Conservation (phyloP, 2,797 vertebrate species). For the Lates japonicus region DNA sequence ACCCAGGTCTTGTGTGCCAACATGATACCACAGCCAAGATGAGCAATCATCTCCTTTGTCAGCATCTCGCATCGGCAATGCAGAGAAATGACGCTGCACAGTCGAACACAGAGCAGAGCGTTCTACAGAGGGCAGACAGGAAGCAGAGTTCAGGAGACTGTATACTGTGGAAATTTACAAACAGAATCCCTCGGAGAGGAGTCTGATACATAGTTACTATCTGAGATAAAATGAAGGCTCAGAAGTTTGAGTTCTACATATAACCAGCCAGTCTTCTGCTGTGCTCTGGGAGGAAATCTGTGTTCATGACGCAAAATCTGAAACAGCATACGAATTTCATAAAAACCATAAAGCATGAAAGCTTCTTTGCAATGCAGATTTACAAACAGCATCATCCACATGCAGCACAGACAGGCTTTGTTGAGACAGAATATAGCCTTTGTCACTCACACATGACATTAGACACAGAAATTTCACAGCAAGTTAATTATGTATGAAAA, state of each 20-base stretch:
- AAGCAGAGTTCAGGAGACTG: constrained; percentile 30
- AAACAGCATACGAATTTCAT: constrained; percentile 43
- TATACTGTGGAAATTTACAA: constrained; percentile 27
- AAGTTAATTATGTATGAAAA: constrained; percentile 64
- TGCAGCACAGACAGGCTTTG: constrained; percentile 50
- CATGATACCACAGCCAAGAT: constrained; percentile 16
- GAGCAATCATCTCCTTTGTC: constrained; percentile 61
- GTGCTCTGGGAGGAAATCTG: constrained; percentile 9
- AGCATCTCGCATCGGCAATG: constrained; percentile 67
- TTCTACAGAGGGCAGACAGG: constrained; percentile 33
- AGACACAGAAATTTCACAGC: constrained; percentile 42
- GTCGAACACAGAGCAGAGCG: constrained; percentile 23
- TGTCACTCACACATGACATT: constrained; percentile 55
- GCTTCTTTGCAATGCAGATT: constrained; percentile 60
- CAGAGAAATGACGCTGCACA: constrained; percentile 65
- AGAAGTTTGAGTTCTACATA: background rate
- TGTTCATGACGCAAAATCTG: background rate
- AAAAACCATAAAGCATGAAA: constrained; percentile 30
- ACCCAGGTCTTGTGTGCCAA: constrained; percentile 14
- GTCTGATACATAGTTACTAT: background rate
- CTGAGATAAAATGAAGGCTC: constrained; percentile 3
- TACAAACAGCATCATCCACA: background rate
- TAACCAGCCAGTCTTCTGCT: constrained; percentile 10
- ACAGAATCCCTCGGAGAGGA: constrained; percentile 13
- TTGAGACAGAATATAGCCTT: constrained; percentile 53